These are phyloP conservation scores for Ataeniobius toweri DNA, from an alignment of 2,797 vertebrate genomes.

Conservation along the genomic window DNA sequence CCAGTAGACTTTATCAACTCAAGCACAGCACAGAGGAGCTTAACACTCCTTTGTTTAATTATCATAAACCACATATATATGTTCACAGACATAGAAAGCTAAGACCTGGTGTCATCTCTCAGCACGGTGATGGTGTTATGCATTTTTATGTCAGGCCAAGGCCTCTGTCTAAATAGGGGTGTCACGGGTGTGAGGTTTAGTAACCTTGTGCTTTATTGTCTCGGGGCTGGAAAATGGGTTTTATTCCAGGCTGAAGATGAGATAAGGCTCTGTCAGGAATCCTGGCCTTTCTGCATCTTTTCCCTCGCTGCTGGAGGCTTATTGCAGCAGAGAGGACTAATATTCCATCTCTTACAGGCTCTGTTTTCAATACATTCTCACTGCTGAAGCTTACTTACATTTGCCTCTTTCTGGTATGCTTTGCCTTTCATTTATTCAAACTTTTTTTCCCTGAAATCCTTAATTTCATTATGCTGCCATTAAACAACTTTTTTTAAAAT, in stretches of 20 bases:
- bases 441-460: conserved; percentile 21
- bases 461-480: conserved; percentile 63
- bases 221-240: conserved; percentile 78
- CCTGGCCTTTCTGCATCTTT: conserved; percentile 65
- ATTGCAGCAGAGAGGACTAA: conserved; percentile 70
- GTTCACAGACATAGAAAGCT: conserved; percentile 13
- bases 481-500: conserved; percentile 51
- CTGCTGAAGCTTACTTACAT: conserved; percentile 57
- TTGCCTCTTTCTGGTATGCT: conserved; percentile 45
- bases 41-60: conserved; percentile 34
- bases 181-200: conserved; percentile 73
- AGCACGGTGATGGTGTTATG: conserved; percentile 60
- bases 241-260: conserved; percentile 81
- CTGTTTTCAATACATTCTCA: conserved; percentile 66
- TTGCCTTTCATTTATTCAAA: conserved; percentile 62
- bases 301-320: conserved; percentile 73
- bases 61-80: conserved; percentile 46
- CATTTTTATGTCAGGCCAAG: conserved; percentile 74
- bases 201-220: conserved; percentile 83
- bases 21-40: conserved; percentile 25
- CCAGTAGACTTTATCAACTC: conserved; percentile 32
- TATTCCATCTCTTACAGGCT: conserved; percentile 61
- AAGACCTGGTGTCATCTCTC: conserved; percentile 52
- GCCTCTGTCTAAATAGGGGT: conserved; percentile 76
- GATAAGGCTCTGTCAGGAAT: conserved; percentile 80